Conservation (phyloP, 2,797 vertebrate species). For the Peromyscus aztecus region DNA sequence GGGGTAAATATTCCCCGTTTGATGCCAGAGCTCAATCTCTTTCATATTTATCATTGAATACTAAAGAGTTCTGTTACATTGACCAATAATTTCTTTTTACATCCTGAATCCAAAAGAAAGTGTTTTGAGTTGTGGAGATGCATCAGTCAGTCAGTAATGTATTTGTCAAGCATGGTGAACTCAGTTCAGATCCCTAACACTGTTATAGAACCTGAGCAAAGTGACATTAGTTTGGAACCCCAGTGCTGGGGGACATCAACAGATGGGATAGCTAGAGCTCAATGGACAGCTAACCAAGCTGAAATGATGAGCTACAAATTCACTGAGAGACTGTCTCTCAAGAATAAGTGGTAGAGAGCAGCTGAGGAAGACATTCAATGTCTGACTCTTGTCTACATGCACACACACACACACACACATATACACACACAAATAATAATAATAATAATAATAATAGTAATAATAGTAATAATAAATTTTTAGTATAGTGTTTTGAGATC, state of each 20-base stretch:
- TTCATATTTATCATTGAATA: not conserved
- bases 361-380: not conserved
- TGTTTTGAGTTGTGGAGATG: not conserved
- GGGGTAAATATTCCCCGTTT: not conserved
- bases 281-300: not conserved
- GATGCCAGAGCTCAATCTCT: not conserved
- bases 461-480: not conserved
- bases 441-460: not conserved
- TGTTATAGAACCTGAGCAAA: not conserved
- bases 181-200: not conserved
- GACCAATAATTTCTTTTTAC: not conserved
- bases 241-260: not conserved
- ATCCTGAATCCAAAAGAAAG: not conserved
- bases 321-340: not conserved
- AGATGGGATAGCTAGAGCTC: not conserved
- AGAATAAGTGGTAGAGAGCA: not conserved
- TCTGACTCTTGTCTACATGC: not conserved
- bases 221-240: too few relatives aligned
- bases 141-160: not conserved
- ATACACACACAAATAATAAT: not conserved
- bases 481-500: not conserved
- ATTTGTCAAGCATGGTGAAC: not conserved
- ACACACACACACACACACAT: not conserved
- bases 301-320: not conserved
- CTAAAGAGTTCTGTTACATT: not conserved